Conservation (phyloP, 2,888 invertebrate species). For the Drosophila borborema region DNA sequence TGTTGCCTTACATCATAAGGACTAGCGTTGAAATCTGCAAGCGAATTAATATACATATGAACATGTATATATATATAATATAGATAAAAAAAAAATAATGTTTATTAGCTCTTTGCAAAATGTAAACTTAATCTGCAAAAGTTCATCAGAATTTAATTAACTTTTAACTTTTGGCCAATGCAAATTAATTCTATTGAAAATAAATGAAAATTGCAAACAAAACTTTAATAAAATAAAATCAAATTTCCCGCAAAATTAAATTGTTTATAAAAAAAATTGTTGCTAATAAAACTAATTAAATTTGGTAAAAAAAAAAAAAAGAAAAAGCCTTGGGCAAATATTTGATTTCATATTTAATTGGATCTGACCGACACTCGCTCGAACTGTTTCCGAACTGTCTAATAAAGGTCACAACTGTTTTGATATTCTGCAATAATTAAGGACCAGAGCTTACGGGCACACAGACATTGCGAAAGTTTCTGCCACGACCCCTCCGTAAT, state of each 20-base stretch:
- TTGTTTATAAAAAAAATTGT: neutral
- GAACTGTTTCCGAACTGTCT: neutral
- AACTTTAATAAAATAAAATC: neutral
- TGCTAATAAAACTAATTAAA: neutral
- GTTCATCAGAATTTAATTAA: neutral
- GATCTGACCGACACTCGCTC: neutral
- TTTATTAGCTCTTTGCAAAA: neutral
- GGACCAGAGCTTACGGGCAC: constrained; percentile 11
- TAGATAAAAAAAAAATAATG: no score
- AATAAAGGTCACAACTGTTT: constrained; percentile 17
- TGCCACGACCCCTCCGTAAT: constrained; percentile 25
- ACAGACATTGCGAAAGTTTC: constrained; percentile 32
- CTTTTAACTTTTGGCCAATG: neutral
- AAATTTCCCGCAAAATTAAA: neutral
- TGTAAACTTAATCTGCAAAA: neutral
- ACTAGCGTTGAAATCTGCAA: constrained; percentile 31
- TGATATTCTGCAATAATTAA: constrained; percentile 29
- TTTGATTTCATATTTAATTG: constrained; percentile 41
- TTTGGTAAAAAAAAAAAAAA: constrained; percentile 3
- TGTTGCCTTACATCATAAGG: constrained; percentile 67
- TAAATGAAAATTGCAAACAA: neutral
- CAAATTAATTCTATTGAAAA: neutral
- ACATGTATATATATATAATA: neutral
- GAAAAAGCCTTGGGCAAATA: constrained; percentile 6
- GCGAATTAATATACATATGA: neutral